Evolutionary conservation across 2,888 invertebrate genomes (phyloP).

Genomic region (Nasonia oneida): DNA sequence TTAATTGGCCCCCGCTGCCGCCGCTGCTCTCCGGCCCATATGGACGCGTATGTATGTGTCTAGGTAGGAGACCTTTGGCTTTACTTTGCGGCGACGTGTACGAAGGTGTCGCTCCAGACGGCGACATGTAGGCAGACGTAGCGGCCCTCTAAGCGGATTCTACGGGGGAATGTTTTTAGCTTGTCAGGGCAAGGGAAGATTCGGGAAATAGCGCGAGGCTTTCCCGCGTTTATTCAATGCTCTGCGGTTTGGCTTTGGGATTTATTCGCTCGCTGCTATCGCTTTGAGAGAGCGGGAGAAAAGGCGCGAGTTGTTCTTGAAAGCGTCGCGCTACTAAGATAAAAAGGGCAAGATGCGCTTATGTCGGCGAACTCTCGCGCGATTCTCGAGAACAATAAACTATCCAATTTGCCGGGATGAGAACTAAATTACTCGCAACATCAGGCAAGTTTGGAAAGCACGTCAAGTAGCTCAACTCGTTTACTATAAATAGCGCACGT

Average conservation of each 20-base stretch:
- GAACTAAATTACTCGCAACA: neutral
- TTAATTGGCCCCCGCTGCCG: conserved; percentile 18
- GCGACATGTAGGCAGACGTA: neutral
- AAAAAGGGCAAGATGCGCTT: neutral
- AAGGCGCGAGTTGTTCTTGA: neutral
- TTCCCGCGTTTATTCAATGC: neutral
- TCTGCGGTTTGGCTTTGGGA: too few species aligned
- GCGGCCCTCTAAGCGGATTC: neutral
- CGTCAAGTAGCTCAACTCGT: neutral
- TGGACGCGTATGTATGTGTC: neutral
- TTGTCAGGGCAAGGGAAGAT: too few species aligned
- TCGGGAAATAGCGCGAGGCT: neutral
- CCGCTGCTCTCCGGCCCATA: neutral
- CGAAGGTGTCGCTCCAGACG: neutral
- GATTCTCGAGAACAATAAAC: neutral
- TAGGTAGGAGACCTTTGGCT: neutral
- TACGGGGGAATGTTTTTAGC: neutral
- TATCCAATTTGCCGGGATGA: neutral
- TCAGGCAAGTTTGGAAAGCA: neutral
- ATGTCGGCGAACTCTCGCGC: neutral
- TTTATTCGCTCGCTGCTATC: too few species aligned
- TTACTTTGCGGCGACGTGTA: neutral
- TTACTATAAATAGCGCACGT: conserved; percentile 7
- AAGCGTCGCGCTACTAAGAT: neutral
- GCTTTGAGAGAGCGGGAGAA: neutral